phyloP scores from a whole-genome alignment of 2,888 invertebrate genomes.

The Drosophila prostipennis region DNA sequence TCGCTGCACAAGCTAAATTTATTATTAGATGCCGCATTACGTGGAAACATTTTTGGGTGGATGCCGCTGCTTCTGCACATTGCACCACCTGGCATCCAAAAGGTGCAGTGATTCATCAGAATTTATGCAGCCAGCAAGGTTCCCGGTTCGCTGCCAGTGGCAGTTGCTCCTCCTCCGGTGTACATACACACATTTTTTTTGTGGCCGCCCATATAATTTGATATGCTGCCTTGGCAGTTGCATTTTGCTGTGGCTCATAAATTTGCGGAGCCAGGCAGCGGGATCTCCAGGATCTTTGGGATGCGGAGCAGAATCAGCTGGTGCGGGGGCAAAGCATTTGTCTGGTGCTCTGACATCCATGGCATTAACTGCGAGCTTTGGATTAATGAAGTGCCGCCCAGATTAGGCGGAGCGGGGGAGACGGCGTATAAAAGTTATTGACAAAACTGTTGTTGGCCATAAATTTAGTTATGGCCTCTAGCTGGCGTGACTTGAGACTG shows the following conservation, averaged over 20 bases:
- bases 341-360: conserved; percentile 76
- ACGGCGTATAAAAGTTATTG: conserved; percentile 66
- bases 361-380: conserved; percentile 70
- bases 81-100: conserved; percentile 44
- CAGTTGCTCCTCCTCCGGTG: conserved; percentile 1
- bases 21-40: conserved; percentile 82
- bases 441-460: conserved; percentile 77
- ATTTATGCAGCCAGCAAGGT: conserved; percentile 60
- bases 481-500: conserved; percentile 55
- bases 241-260: conserved; percentile 73
- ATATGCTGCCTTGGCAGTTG: conserved; percentile 74
- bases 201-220: conserved; percentile 76
- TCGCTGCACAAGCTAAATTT: conserved; percentile 72
- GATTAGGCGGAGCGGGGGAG: conserved; percentile 58
- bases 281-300: not conserved
- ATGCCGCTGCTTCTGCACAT: conserved; percentile 8
- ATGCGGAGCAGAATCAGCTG: conserved; percentile 9
- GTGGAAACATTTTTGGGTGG: conserved; percentile 62
- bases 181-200: conserved; percentile 38
- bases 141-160: conserved; percentile 6
- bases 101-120: conserved; percentile 75
- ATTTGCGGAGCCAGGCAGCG: conserved; percentile 48
- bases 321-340: conserved; percentile 55
- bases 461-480: conserved; percentile 74
- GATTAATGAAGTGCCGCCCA: conserved; percentile 79